A percentile compares a stretch with the other conserved stretches of the same genome.
Conservation (phyloP, 1,140 invertebrate genomes). For the Halesus radiatus region DNA sequence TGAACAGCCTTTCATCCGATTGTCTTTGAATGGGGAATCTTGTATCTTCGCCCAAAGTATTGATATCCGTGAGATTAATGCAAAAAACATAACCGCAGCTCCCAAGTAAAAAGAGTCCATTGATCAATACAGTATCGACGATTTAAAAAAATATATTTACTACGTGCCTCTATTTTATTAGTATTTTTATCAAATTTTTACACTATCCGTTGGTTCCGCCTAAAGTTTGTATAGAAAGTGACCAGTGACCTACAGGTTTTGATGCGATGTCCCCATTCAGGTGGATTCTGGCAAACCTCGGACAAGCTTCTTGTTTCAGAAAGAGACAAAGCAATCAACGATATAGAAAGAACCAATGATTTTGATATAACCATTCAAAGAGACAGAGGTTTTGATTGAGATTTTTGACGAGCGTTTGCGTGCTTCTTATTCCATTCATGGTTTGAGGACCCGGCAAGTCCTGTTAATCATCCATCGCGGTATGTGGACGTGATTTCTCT, state of each 20-base stretch:
- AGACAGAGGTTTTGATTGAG: too few species aligned
- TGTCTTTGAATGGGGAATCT: too few species aligned
- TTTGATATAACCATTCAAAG: neutral
- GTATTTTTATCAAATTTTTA: neutral
- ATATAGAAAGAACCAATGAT: neutral
- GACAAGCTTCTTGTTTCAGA: neutral
- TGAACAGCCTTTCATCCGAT: too few species aligned
- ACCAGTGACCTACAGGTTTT: slow-evolving; percentile 36
- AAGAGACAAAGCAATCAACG: neutral
- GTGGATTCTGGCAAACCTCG: neutral
- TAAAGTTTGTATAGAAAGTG: slow-evolving; percentile 31
- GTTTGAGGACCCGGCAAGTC: slow-evolving; percentile 9
- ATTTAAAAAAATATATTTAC: too few species aligned
- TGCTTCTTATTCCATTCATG: neutral
- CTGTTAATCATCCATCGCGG: slow-evolving; percentile 37
- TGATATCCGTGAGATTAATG: too few species aligned
- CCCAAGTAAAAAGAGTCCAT: too few species aligned
- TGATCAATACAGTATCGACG: too few species aligned
- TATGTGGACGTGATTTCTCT: slow-evolving; percentile 47
- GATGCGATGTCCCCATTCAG: slow-evolving; percentile 18
- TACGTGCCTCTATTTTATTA: too few species aligned
- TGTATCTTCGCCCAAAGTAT: too few species aligned
- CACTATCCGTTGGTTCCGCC: neutral
- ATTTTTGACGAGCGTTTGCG: too few species aligned
- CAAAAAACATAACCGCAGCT: too few species aligned